Conservation (phyloP, 2,797 vertebrate species). For the Somateria mollissima region DNA sequence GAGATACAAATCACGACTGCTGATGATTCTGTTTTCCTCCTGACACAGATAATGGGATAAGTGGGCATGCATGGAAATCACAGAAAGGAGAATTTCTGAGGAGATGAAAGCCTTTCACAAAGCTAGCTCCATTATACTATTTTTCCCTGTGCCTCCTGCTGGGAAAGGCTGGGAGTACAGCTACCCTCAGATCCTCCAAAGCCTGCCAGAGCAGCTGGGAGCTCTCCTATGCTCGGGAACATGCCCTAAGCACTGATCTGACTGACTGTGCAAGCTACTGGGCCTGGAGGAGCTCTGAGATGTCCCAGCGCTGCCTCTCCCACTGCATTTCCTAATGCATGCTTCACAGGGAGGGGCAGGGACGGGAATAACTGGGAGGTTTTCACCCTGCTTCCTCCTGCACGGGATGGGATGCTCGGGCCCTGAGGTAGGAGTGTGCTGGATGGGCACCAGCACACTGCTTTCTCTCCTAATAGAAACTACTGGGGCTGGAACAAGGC, state of each 20-base stretch:
- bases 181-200: background rate
- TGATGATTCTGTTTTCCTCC: constrained; percentile 78
- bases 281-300: background rate
- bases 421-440: background rate
- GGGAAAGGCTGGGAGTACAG: constrained; percentile 58
- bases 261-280: background rate
- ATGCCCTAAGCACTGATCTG: background rate
- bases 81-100: constrained; percentile 65
- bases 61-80: constrained; percentile 75
- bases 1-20: constrained; percentile 72
- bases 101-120: constrained; percentile 68
- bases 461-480: background rate
- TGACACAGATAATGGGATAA: constrained; percentile 78
- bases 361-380: background rate
- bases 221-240: background rate
- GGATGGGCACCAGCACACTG: background rate
- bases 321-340: background rate
- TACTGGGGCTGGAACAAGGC: background rate
- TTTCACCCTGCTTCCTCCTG: background rate
- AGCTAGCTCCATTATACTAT: constrained; percentile 3
- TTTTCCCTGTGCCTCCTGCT: constrained; percentile 61
- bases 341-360: background rate
- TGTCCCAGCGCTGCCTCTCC: background rate
- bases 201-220: background rate
- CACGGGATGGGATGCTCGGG: background rate